These are phyloP conservation scores for Romanogobio albipinnatus DNA, from an alignment of 2,113 vertebrate genomes.

Conservation along the genomic window DNA sequence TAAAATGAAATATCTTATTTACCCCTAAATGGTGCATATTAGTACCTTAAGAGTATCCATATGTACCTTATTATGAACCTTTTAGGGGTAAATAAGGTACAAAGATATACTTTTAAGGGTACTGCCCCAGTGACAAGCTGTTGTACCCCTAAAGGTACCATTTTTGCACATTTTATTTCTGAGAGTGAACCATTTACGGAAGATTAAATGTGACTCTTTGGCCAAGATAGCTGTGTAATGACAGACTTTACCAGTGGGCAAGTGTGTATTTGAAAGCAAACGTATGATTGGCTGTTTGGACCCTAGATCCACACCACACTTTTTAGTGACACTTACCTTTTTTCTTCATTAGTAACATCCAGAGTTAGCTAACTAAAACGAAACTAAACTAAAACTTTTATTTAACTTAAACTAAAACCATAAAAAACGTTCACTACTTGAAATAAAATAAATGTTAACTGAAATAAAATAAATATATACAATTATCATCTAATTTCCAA, in stretches of 20 bases:
- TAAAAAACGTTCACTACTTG: background rate
- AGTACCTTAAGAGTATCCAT: background rate
- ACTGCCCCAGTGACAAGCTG: background rate
- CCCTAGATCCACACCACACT: background rate
- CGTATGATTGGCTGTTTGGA: background rate
- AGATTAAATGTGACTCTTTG: background rate
- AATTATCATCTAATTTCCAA: background rate
- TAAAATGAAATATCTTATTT: background rate
- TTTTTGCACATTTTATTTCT: too few species aligned
- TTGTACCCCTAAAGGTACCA: too few species aligned
- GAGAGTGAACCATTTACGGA: background rate
- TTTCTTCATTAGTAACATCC: background rate
- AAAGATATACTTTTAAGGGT: background rate
- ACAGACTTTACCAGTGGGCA: background rate
- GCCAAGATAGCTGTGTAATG: background rate
- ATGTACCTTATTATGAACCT: background rate
- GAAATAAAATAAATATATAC: too few species aligned
- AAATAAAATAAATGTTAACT: too few species aligned
- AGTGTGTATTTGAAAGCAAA: constrained; percentile 5
- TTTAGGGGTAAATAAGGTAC: background rate
- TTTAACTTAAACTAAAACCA: background rate
- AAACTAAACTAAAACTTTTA: too few species aligned
- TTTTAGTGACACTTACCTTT: background rate
- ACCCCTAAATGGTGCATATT: background rate
- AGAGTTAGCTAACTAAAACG: background rate